A percentile compares a stretch with the other conserved stretches of the same genome.
These are phyloP conservation scores for Pelagia noctiluca DNA, from an alignment of 30 jellyfish, hydroid and myxozoan species.

Conservation along the genomic window DNA sequence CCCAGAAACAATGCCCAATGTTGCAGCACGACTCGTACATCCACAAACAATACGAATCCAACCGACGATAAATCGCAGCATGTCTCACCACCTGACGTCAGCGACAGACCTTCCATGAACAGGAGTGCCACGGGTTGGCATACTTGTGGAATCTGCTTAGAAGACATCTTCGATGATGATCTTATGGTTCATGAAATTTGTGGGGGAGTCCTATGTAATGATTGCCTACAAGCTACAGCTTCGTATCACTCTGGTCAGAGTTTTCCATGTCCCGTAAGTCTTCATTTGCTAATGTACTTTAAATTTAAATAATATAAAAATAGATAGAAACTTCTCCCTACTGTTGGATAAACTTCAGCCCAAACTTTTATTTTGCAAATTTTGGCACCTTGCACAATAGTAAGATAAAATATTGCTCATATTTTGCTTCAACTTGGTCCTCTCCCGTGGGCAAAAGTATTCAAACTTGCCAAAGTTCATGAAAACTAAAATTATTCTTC, in stretches of 20 bases:
- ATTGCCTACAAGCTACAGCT: slow-evolving; percentile 79
- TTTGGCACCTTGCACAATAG: too few species aligned
- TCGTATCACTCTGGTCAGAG: slow-evolving; percentile 61
- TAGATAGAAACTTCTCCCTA: too few species aligned
- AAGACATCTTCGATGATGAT: slow-evolving; percentile 90
- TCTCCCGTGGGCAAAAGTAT: too few species aligned
- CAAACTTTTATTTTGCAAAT: too few species aligned
- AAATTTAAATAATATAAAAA: background rate
- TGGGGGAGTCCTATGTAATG: slow-evolving; percentile 82
- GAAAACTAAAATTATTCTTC: too few species aligned
- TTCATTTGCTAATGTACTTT: background rate
- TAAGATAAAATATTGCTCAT: too few species aligned
- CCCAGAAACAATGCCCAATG: background rate
- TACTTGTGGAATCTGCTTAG: slow-evolving; percentile 89
- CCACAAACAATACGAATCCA: slow-evolving; percentile 5
- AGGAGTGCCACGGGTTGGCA: slow-evolving; percentile 87
- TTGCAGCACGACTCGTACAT: background rate
- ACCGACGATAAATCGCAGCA: background rate
- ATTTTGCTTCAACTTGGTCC: too few species aligned
- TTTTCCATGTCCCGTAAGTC: slow-evolving; percentile 95
- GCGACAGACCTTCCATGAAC: too few species aligned
- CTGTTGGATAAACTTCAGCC: too few species aligned
- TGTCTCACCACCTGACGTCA: too few species aligned
- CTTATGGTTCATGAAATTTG: slow-evolving; percentile 72
- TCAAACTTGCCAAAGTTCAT: too few species aligned